Percentiles rank a stretch among this genome's conserved stretches.
Conservation (phyloP, 35 echinoderm and acorn worm species). For the Apostichopus japonicus region DNA sequence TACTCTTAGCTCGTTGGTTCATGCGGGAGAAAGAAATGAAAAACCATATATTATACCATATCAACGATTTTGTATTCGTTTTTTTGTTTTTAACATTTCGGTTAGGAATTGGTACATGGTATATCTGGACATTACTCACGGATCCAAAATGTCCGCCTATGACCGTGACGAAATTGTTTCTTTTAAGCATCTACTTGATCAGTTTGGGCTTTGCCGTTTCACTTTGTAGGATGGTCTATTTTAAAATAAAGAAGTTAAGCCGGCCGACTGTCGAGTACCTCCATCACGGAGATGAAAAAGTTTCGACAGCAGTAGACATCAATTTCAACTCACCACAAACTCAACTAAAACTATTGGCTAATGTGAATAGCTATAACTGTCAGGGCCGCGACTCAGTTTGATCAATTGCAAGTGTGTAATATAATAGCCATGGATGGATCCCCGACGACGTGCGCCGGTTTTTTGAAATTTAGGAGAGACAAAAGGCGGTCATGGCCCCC, state of each 20-base stretch:
- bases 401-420: too few species aligned
- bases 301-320: too few species aligned
- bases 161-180: neutral
- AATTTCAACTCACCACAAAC: too few species aligned
- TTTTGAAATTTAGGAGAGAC: too few species aligned
- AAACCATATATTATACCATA: neutral
- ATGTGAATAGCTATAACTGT: too few species aligned
- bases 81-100: neutral
- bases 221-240: neutral
- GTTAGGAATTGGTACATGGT: constrained; percentile 1
- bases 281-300: too few species aligned
- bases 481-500: too few species aligned
- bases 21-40: constrained; percentile 14
- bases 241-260: neutral
- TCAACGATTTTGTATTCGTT: constrained; percentile 24
- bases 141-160: neutral
- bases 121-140: neutral
- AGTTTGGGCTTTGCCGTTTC: neutral
- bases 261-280: too few species aligned
- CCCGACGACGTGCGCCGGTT: too few species aligned
- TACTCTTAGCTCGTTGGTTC: constrained; percentile 4
- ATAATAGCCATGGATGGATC: too few species aligned
- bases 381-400: too few species aligned
- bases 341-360: too few species aligned
- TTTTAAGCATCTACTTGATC: neutral